Base-by-base conservation (phyloP, 2,888 invertebrate genomes). In the Eupeodes latifasciatus region DNA sequence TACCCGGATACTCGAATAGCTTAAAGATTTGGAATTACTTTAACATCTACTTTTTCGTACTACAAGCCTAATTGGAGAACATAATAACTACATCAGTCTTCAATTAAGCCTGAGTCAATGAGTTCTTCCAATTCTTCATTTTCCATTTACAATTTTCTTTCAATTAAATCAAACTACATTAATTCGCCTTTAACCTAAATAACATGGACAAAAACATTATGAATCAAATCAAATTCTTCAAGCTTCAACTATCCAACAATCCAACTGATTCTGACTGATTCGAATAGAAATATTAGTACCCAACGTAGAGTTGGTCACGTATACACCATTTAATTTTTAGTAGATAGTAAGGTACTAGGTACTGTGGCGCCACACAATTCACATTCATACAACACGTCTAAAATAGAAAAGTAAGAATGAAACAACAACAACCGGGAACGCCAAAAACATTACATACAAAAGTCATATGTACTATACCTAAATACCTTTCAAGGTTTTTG, bases 241-340 rank as follows among this genome's bases (percentile, higher is more conserved):
- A 44, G 27, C 2, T 27, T 27, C 27, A 27, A 5, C 10, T 40
- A 44, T 40, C 11, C 9, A 40, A 5, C 10, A 16, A 16, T 40
- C 11, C 40, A 16, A 4, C 7, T 27, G 40, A 61, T 40, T 61
- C 61, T 61, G 9, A 61, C 10, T 10, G n/a, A 27, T n/a, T 36
- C 4, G 34, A 59, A 11, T 11, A 66, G 5, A 14, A n/a, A 36
- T 14, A 10, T 27, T 36, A 55, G 40, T n/a, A 47, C 9, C 40
- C 74, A 47, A 62, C 67, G 77, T 55, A 27, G 1, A 51, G 55
- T 67, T 84, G 76, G 87, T 87, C 87, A 84, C 87, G 87, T 87
- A 27, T 27, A 87, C 67, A 49, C 80, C 59, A 74, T n/a, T 67
- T 67, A 62, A 61, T 44, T 71, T 71, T 67, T 67, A 61, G 51